These are phyloP conservation scores for Saturnia japonica DNA, from an alignment of 2,888 invertebrate species.

Conservation along the genomic window DNA sequence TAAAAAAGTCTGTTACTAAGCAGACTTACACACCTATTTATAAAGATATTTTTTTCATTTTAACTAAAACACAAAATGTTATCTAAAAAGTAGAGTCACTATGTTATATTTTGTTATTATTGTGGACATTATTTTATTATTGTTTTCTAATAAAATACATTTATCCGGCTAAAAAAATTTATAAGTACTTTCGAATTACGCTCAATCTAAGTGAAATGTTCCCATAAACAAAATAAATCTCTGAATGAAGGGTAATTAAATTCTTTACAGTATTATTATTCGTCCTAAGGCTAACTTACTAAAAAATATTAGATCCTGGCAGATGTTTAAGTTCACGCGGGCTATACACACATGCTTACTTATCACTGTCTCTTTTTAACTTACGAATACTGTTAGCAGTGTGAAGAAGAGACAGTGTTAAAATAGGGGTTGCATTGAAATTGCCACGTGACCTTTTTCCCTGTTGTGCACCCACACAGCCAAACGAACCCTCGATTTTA, in stretches of 20 bases:
- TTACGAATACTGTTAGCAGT: slow-evolving; percentile 22
- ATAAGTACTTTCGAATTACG: background rate
- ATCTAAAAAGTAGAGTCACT: background rate
- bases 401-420: slow-evolving; percentile 45
- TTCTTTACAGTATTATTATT: slow-evolving; percentile 56
- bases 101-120: background rate
- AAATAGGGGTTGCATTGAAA: slow-evolving; percentile 72
- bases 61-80: background rate
- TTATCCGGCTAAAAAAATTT: background rate
- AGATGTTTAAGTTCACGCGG: slow-evolving; percentile 73
- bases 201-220: background rate
- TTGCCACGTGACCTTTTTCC: slow-evolving; percentile 68
- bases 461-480: slow-evolving; percentile 55
- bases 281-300: slow-evolving; percentile 52
- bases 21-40: background rate
- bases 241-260: slow-evolving; percentile 29
- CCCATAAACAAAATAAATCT: slow-evolving; percentile 1
- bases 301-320: slow-evolving; percentile 70
- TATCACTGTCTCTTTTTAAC: slow-evolving; percentile 36
- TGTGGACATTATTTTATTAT: background rate
- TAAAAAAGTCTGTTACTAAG: slow-evolving; percentile 27
- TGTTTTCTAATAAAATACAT: background rate
- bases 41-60: background rate
- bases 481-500: slow-evolving; percentile 60
- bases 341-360: slow-evolving; percentile 47